phyloP scores from a whole-genome alignment of 2,888 invertebrate species.

The Sesamia inferens region DNA sequence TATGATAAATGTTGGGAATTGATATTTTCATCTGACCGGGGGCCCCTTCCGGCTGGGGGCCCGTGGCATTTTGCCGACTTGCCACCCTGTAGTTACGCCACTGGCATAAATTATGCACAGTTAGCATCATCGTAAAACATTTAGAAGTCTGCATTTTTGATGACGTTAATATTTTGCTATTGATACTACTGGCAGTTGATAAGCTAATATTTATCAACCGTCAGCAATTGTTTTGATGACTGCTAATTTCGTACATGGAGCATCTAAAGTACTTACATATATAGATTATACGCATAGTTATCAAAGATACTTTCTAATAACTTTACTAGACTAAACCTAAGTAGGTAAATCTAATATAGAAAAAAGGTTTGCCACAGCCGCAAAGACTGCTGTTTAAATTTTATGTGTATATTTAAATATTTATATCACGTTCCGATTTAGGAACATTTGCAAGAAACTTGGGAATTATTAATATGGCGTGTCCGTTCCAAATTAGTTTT shows the following conservation, averaged over 20 bases:
- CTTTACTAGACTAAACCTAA: not conserved
- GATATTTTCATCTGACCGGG: too few relatives aligned
- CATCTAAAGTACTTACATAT: not conserved
- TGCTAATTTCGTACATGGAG: not conserved
- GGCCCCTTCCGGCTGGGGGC: too few relatives aligned
- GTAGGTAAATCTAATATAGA: not conserved
- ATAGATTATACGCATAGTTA: not conserved
- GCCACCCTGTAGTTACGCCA: too few relatives aligned
- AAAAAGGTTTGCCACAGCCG: slow-evolving; percentile 7
- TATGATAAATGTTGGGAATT: too few relatives aligned
- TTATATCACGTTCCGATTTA: slow-evolving; percentile 30
- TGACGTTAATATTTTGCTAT: slow-evolving; percentile 21
- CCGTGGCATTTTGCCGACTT: too few relatives aligned
- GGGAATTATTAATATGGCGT: slow-evolving; percentile 36
- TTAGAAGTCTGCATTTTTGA: slow-evolving; percentile 40
- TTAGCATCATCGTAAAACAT: slow-evolving; percentile 48
- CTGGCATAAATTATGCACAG: slow-evolving; percentile 43
- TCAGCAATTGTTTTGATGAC: slow-evolving; percentile 7
- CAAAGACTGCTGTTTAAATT: slow-evolving; percentile 30
- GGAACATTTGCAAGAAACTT: slow-evolving; percentile 34
- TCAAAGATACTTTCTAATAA: not conserved
- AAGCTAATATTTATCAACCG: slow-evolving; percentile 5
- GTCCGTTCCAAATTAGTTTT: slow-evolving; percentile 50
- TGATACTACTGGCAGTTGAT: slow-evolving; percentile 5
- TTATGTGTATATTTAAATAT: slow-evolving; percentile 17